Evolutionary conservation across 2,888 invertebrate species (phyloP).

Genomic region (Caenorhabditis doughertyi): DNA sequence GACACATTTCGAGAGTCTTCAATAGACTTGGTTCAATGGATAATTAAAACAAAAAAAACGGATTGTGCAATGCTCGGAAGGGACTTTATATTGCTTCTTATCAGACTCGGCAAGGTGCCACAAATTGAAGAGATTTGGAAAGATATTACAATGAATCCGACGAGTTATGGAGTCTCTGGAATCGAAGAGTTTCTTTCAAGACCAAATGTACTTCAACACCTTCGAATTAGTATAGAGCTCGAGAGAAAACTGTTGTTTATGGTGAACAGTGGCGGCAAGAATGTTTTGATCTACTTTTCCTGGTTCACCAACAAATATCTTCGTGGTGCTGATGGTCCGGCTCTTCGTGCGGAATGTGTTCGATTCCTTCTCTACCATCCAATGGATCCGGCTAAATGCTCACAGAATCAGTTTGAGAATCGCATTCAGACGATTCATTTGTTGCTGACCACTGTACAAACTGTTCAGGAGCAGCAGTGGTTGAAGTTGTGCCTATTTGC

Average conservation of each 20-base stretch:
- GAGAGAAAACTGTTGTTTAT: constrained; percentile 44
- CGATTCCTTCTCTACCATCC: constrained; percentile 87
- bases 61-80: constrained; percentile 70
- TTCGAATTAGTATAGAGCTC: constrained; percentile 40
- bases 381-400: constrained; percentile 25
- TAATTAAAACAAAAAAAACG: constrained; percentile 44
- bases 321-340: constrained; percentile 91
- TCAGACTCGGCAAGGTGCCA: constrained; percentile 68
- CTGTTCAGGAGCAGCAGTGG: constrained; percentile 83
- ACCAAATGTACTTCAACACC: constrained; percentile 29
- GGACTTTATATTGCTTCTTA: constrained; percentile 72
- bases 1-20: constrained; percentile 48
- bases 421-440: constrained; percentile 62
- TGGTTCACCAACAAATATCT: constrained; percentile 86
- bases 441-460: constrained; percentile 43
- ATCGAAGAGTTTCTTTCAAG: constrained; percentile 41
- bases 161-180: constrained; percentile 11
- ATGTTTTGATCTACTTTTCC: constrained; percentile 36
- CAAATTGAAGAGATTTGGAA: constrained; percentile 73
- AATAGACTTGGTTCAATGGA: constrained; percentile 16
- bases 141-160: constrained; percentile 58
- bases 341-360: constrained; percentile 93
- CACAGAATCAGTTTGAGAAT: constrained; percentile 40
- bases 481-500: constrained; percentile 94
- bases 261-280: constrained; percentile 32